Conservation (phyloP, 2,888 invertebrate genomes). For the Ferrisia virgata region DNA sequence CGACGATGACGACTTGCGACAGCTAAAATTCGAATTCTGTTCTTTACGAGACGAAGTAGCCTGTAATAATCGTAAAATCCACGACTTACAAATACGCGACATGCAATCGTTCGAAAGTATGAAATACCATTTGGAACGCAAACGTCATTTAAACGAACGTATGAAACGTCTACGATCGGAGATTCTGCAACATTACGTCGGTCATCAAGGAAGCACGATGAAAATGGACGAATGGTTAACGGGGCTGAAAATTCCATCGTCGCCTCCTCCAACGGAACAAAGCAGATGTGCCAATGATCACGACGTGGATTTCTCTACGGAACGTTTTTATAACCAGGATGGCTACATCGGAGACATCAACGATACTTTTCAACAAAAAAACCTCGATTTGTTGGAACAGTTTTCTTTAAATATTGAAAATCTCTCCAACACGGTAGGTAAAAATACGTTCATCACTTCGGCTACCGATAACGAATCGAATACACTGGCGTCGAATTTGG, state of each 20-base stretch:
- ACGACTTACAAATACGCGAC: not conserved
- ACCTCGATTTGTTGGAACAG: not conserved
- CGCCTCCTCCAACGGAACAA: not conserved
- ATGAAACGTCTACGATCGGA: not conserved
- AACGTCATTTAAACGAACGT: not conserved
- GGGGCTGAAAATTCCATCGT: not conserved
- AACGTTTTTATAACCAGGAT: not conserved
- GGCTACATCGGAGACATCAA: not conserved
- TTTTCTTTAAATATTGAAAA: not conserved
- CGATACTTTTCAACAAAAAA: conserved; percentile 2
- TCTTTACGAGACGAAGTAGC: not conserved
- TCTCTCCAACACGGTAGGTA: not conserved
- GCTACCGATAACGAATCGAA: not conserved
- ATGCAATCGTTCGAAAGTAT: not conserved
- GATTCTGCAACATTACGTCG: not conserved
- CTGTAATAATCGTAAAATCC: not conserved
- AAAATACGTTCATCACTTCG: not conserved
- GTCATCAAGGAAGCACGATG: not conserved
- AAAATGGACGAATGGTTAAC: not conserved
- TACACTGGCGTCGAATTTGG: too few species aligned
- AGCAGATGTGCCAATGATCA: not conserved
- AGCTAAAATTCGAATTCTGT: not conserved
- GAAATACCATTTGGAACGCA: not conserved
- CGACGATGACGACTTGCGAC: not conserved
- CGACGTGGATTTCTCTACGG: not conserved